A percentile compares a stretch with the other conserved stretches of the same genome.
These are phyloP conservation scores for Sebastes dallii DNA, from an alignment of 2,797 vertebrate species.

Conservation along the genomic window DNA sequence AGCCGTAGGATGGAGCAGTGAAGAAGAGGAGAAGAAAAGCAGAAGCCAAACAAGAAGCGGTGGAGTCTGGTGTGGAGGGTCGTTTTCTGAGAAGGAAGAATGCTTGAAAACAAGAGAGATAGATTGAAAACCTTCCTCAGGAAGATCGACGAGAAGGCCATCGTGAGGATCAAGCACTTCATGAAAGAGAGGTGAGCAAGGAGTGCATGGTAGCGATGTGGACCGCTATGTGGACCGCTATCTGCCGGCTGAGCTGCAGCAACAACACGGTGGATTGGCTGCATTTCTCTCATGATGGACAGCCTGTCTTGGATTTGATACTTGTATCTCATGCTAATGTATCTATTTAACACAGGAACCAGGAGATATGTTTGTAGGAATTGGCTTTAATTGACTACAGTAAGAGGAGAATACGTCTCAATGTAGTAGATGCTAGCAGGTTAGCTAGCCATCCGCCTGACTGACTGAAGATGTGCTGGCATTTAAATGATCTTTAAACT, in stretches of 20 bases:
- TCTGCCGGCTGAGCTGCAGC: constrained; percentile 51
- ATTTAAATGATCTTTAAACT: constrained; percentile 2
- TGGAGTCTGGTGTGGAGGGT: constrained; percentile 58
- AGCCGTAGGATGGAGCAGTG: constrained; percentile 61
- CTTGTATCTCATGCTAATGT: not conserved
- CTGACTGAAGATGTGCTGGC: not conserved
- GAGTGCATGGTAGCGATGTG: constrained; percentile 30
- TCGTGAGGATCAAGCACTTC: constrained; percentile 84
- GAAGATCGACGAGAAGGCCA: constrained; percentile 86
- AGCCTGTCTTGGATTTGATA: not conserved
- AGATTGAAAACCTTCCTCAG: constrained; percentile 84
- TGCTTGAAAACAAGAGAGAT: constrained; percentile 86
- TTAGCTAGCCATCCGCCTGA: constrained; percentile 9
- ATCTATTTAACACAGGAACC: fast-evolving
- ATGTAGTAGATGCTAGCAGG: constrained; percentile 28
- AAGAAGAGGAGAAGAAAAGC: constrained; percentile 2
- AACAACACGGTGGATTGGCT: constrained; percentile 27
- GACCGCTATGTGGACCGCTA: constrained; percentile 45
- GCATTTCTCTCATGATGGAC: not conserved
- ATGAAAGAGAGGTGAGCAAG: constrained; percentile 84
- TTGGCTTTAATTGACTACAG: not conserved
- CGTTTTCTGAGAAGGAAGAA: constrained; percentile 58
- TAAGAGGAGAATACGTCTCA: not conserved
- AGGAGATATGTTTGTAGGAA: not conserved
- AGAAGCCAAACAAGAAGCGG: constrained; percentile 47